Percentiles rank a stretch among this genome's conserved stretches.
Conservation (phyloP, 2,888 invertebrate species). For the Poecilobothrus nobilitatus region DNA sequence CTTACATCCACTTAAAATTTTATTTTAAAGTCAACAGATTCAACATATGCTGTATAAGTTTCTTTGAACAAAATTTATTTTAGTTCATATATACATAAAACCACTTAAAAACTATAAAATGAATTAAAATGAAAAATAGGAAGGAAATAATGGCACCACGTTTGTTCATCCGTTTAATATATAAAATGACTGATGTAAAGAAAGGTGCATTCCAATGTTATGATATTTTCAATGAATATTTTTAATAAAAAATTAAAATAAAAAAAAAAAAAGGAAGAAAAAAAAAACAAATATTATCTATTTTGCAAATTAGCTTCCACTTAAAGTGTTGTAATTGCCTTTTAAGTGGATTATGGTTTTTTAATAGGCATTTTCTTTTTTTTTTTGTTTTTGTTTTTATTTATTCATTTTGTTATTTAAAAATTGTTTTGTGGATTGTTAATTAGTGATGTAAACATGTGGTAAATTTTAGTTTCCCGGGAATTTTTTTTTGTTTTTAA, state of each 20-base stretch:
- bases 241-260: background rate
- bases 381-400: too few species aligned
- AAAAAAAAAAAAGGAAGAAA: background rate
- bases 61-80: background rate
- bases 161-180: background rate
- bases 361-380: background rate
- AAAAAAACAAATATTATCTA: background rate
- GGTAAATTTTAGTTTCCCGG: background rate
- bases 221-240: background rate
- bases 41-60: background rate
- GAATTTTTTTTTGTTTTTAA: too few species aligned
- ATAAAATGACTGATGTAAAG: background rate
- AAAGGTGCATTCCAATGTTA: constrained; percentile 1
- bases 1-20: background rate
- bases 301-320: constrained; percentile 4
- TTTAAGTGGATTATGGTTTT: constrained; percentile 6
- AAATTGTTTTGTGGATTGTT: background rate
- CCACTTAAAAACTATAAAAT: background rate
- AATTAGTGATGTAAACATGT: background rate
- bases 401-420: too few species aligned
- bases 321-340: constrained; percentile 1
- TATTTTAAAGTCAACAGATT: background rate
- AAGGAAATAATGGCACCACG: background rate
- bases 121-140: background rate
- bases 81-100: background rate